Evolutionary conservation across 2,113 vertebrate species (phyloP).

Genomic region (Dicerorhinus sumatrensis): DNA sequence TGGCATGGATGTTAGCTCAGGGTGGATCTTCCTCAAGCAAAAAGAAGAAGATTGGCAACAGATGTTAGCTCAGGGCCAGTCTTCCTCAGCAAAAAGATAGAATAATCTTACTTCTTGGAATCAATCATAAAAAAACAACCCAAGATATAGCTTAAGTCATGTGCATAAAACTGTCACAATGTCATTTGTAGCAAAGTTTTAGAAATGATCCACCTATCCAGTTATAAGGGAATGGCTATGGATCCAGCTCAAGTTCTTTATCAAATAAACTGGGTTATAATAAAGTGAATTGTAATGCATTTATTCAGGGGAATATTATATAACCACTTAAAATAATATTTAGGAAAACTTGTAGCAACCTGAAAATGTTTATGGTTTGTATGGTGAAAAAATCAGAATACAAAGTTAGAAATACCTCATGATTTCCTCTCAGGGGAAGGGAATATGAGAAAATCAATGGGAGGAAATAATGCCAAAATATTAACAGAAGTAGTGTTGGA

Average conservation of each 20-base stretch:
- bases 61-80: no score
- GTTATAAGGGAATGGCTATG: neutral
- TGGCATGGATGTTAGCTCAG: no score
- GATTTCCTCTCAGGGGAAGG: neutral
- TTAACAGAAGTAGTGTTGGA: neutral
- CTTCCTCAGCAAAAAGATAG: neutral
- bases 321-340: constrained; percentile 37
- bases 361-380: constrained; percentile 20
- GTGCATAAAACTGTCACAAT: neutral
- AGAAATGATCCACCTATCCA: neutral
- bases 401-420: constrained; percentile 24
- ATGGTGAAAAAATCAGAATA: constrained; percentile 29
- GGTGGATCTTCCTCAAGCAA: no score
- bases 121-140: constrained; percentile 14
- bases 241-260: neutral
- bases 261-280: neutral
- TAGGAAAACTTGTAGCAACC: constrained; percentile 10
- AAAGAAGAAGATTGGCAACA: no score
- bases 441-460: neutral
- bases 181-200: neutral
- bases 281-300: neutral
- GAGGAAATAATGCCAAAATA: constrained; percentile 25
- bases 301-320: constrained; percentile 2
- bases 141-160: neutral
- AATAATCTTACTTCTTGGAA: constrained; percentile 23